Conservation (phyloP, 2,888 invertebrate genomes). For the Meiosimyza platycephala region DNA sequence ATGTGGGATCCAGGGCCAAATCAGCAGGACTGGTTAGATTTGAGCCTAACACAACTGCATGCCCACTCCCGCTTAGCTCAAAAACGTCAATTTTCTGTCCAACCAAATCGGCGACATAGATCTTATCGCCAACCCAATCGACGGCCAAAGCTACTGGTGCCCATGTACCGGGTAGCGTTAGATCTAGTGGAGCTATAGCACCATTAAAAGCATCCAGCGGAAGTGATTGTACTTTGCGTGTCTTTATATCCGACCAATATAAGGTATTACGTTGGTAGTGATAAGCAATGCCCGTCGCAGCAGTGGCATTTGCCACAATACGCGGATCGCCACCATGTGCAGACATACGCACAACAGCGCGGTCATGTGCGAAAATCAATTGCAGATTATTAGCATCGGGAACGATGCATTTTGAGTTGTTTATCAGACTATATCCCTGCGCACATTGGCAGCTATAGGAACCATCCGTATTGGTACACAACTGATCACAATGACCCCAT, state of each 20-base stretch:
- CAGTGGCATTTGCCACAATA: slow-evolving; percentile 81
- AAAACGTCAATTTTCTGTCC: slow-evolving; percentile 96
- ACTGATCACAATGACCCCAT: slow-evolving; percentile 96
- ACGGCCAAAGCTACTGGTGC: slow-evolving; percentile 91
- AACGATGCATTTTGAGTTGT: slow-evolving; percentile 75
- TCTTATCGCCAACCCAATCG: slow-evolving; percentile 96
- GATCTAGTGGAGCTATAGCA: slow-evolving; percentile 69
- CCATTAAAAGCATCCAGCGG: slow-evolving; percentile 68
- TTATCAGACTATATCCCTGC: slow-evolving; percentile 77
- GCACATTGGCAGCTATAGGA: slow-evolving; percentile 88
- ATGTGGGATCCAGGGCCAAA: slow-evolving; percentile 91
- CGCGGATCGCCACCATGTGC: slow-evolving; percentile 74
- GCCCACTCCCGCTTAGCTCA: slow-evolving; percentile 85
- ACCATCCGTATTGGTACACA: slow-evolving; percentile 88
- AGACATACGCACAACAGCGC: slow-evolving; percentile 78
- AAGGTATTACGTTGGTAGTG: slow-evolving; percentile 81
- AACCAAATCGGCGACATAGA: slow-evolving; percentile 93
- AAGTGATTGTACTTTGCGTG: slow-evolving; percentile 77
- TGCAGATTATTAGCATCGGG: slow-evolving; percentile 72
- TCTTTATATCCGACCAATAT: slow-evolving; percentile 92
- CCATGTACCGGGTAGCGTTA: slow-evolving; percentile 86
- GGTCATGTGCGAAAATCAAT: slow-evolving; percentile 78
- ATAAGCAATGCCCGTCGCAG: slow-evolving; percentile 88
- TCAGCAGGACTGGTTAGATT: slow-evolving; percentile 93
- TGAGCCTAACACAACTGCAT: slow-evolving; percentile 91